These are phyloP conservation scores for Plutomurus gul DNA, from an alignment of 1,140 invertebrate species.

Conservation along the genomic window DNA sequence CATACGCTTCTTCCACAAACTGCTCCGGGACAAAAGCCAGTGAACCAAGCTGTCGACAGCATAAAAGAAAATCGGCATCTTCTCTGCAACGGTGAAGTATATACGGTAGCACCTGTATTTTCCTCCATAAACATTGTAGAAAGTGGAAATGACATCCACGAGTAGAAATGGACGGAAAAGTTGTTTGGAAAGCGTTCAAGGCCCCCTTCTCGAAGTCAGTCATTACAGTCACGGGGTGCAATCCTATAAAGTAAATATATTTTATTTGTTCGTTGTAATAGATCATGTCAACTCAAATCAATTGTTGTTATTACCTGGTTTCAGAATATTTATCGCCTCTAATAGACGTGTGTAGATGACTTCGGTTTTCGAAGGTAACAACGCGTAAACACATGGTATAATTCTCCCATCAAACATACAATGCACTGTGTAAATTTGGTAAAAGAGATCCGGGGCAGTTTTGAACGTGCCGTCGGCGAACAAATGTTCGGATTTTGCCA, in stretches of 20 bases:
- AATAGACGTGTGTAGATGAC: neutral
- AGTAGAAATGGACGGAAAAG: neutral
- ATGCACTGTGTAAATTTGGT: constrained; percentile 27
- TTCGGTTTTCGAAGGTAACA: neutral
- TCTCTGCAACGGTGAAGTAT: neutral
- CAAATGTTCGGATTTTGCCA: neutral
- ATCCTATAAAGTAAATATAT: neutral
- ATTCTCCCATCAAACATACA: neutral
- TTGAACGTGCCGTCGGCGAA: constrained; percentile 38
- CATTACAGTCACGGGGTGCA: neutral
- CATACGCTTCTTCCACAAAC: neutral
- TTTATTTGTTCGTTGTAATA: neutral
- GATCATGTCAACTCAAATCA: neutral
- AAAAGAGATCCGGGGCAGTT: neutral
- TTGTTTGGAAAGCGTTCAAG: neutral
- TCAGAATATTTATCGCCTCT: neutral
- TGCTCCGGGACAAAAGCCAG: neutral
- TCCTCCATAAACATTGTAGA: constrained; percentile 6
- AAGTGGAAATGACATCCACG: constrained; percentile 42
- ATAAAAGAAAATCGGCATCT: neutral
- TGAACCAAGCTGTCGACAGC: neutral
- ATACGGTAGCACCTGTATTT: neutral
- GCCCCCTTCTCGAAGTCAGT: constrained; percentile 30
- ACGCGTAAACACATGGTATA: neutral
- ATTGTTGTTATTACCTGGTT: neutral